A percentile compares a stretch with the other conserved stretches of the same genome.
Evolutionary conservation across 2,797 vertebrate genomes (phyloP).

Genomic region (Chrysolophus pictus): DNA sequence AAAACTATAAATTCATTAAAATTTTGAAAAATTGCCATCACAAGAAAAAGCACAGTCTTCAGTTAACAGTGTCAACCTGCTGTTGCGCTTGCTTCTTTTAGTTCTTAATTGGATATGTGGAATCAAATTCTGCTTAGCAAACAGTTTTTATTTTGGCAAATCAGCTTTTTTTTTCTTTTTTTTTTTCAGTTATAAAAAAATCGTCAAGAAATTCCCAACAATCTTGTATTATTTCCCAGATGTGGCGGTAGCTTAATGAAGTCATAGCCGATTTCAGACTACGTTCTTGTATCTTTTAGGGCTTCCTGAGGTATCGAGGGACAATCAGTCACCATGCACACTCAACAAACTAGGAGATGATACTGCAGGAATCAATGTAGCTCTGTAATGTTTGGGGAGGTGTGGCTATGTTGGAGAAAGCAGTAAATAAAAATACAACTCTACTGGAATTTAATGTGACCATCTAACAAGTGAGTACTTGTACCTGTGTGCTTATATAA

Average conservation of each 20-base stretch:
- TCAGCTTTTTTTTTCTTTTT: background rate
- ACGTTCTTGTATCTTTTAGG: background rate
- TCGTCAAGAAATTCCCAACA: background rate
- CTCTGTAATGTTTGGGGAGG: constrained; percentile 41
- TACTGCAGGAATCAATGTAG: constrained; percentile 26
- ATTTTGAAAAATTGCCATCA: constrained; percentile 53
- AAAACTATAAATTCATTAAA: constrained; percentile 49
- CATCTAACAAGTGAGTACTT: background rate
- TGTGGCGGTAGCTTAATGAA: background rate
- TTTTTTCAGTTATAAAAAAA: background rate
- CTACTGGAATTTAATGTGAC: background rate
- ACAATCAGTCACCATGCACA: constrained; percentile 42
- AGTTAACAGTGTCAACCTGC: constrained; percentile 43
- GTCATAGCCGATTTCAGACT: background rate
- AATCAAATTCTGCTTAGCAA: constrained; percentile 42
- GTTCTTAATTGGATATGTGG: constrained; percentile 42
- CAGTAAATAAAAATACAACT: constrained; percentile 56
- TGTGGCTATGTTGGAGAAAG: constrained; percentile 3
- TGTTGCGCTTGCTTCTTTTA: background rate
- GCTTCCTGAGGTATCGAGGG: constrained; percentile 19
- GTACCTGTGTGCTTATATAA: constrained; percentile 5
- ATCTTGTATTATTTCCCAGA: background rate
- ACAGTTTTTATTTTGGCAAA: background rate
- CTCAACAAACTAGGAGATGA: constrained; percentile 29
- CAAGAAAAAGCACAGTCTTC: constrained; percentile 48